phyloP scores from a whole-genome alignment of 2,888 invertebrate genomes.

The Desoria tigrina region DNA sequence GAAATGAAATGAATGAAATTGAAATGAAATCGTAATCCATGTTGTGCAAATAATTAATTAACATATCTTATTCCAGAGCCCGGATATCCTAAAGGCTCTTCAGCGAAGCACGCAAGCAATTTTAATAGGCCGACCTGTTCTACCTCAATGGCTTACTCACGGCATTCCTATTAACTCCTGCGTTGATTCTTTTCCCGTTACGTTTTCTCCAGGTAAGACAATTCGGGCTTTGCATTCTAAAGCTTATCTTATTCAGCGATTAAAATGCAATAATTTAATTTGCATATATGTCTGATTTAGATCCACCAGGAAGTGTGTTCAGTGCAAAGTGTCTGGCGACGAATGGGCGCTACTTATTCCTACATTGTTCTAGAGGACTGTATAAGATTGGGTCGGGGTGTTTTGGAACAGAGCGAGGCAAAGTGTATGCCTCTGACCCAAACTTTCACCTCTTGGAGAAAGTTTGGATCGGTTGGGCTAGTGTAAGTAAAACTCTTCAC shows the following conservation, averaged over 20 bases:
- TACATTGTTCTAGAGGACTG: constrained; percentile 80
- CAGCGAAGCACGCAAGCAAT: constrained; percentile 88
- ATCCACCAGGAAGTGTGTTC: constrained; percentile 49
- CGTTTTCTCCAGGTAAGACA: constrained; percentile 40
- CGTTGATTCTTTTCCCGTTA: constrained; percentile 65
- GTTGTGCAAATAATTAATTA: background rate
- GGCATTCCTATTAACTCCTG: constrained; percentile 79
- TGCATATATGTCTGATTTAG: too few species aligned
- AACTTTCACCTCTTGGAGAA: constrained; percentile 77
- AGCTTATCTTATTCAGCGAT: too few species aligned
- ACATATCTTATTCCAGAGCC: constrained; percentile 64
- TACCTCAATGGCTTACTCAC: constrained; percentile 85
- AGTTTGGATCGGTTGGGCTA: constrained; percentile 84
- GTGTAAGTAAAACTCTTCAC: constrained; percentile 69
- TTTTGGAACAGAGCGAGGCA: constrained; percentile 88
- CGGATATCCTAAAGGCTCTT: constrained; percentile 77
- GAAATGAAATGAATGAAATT: too few species aligned
- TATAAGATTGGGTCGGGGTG: constrained; percentile 94
- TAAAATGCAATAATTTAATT: constrained; percentile 28
- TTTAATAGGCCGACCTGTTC: constrained; percentile 76
- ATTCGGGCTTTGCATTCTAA: too few species aligned
- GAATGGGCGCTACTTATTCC: constrained; percentile 86
- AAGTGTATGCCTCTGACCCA: constrained; percentile 78
- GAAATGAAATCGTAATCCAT: constrained; percentile 6
- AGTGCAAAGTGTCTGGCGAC: constrained; percentile 65